These are phyloP conservation scores for Dendrocopos noguchii DNA, from an alignment of 2,113 vertebrate species.

Conservation along the genomic window DNA sequence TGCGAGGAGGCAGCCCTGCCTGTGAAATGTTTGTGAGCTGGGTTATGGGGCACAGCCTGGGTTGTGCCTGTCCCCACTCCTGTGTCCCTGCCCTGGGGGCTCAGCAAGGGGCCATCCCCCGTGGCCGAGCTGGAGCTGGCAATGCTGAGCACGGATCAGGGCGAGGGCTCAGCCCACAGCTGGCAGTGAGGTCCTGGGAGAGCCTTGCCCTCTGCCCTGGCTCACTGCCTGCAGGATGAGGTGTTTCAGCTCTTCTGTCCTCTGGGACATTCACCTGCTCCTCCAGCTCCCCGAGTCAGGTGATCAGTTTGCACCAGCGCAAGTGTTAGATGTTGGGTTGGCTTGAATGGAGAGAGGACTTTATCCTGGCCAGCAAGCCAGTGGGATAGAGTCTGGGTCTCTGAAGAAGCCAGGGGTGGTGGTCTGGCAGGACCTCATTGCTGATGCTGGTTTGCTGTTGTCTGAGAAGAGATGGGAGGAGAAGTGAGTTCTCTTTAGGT, in stretches of 20 bases:
- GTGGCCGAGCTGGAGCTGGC: accelerated
- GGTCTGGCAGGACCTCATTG: not conserved
- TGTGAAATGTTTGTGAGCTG: not conserved
- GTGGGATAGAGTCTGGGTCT: not conserved
- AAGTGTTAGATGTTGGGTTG: accelerated
- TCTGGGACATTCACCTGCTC: accelerated
- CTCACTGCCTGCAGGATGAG: not conserved
- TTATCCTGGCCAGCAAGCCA: not conserved
- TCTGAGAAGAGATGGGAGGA: not conserved
- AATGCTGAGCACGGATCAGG: accelerated
- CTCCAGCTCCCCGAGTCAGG: not conserved
- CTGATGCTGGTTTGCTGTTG: not conserved
- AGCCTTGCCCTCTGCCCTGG: not conserved
- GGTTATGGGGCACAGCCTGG: not conserved
- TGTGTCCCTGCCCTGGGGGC: accelerated
- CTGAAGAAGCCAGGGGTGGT: not conserved
- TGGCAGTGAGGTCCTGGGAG: not conserved
- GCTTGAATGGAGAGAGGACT: not conserved
- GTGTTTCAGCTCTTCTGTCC: not conserved
- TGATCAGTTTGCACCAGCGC: accelerated
- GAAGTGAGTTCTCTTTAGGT: not conserved
- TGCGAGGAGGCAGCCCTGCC: not conserved
- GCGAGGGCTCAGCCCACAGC: not conserved
- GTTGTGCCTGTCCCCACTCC: not conserved
- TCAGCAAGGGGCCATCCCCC: accelerated